A percentile compares a stretch with the other conserved stretches of the same genome.
phyloP scores from a whole-genome alignment of 2,113 vertebrate species.

The Forbesichthys agassizii region DNA sequence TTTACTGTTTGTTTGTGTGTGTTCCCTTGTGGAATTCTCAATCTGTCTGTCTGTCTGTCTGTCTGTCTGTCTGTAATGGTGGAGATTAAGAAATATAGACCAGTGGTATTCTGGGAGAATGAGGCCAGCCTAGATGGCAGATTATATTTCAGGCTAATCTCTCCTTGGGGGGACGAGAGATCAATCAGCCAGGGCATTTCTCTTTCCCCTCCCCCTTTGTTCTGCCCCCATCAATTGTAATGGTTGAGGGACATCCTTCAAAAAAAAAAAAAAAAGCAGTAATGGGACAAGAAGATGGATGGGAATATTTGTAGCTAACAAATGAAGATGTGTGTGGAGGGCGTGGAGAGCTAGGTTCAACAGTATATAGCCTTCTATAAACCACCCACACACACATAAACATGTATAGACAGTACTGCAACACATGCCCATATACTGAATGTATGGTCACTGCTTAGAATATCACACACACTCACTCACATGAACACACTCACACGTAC shows the following conservation, averaged over 20 bases:
- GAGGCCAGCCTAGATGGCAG: conserved; percentile 51
- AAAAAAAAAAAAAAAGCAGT: conserved; percentile 70
- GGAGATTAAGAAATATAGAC: conserved; percentile 28
- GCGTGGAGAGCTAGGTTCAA: conserved; percentile 40
- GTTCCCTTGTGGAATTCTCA: not conserved
- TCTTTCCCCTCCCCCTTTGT: conserved; percentile 72
- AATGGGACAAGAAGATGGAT: conserved; percentile 94
- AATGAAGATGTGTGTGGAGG: conserved; percentile 70
- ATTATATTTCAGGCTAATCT: conserved; percentile 75
- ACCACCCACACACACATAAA: conserved; percentile 15
- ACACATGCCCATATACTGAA: not conserved
- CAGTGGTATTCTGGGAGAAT: conserved; percentile 25
- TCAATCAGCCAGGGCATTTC: conserved; percentile 83
- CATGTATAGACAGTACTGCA: conserved; percentile 1
- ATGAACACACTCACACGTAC: too few relatives aligned
- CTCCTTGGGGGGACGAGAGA: conserved; percentile 71
- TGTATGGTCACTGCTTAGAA: not conserved
- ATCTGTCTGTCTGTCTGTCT: not conserved
- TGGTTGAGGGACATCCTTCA: conserved; percentile 90
- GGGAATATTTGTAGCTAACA: conserved; percentile 82
- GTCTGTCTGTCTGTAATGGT: not conserved
- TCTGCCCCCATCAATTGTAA: conserved; percentile 90
- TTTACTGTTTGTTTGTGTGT: not conserved
- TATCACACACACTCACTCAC: not conserved
- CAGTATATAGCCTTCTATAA: conserved; percentile 12